Percentiles rank a stretch among this genome's conserved stretches.
phyloP scores from a whole-genome alignment of 2,797 vertebrate genomes.

The Spondyliosoma cantharus region DNA sequence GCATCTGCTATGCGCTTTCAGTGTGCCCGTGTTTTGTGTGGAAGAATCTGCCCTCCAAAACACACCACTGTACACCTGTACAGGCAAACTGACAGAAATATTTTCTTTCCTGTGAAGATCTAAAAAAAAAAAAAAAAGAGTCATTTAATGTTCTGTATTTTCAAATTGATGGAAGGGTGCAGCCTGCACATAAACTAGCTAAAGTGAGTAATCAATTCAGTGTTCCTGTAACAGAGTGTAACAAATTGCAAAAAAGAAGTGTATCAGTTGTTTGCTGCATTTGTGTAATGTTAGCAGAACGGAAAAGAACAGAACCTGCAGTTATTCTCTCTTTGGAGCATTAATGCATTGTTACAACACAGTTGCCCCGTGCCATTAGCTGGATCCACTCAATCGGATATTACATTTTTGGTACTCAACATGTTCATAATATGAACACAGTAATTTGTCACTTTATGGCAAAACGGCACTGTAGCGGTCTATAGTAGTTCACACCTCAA shows the following conservation, averaged over 20 bases:
- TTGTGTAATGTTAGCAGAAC: neutral
- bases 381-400: too few relatives aligned
- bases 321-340: neutral
- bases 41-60: conserved; percentile 5
- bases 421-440: neutral
- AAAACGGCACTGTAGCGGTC: neutral
- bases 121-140: neutral
- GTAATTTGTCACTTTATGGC: neutral
- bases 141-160: neutral
- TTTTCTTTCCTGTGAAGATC: neutral
- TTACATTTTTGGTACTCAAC: neutral
- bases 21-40: neutral
- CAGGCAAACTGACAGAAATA: neutral
- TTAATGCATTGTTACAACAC: neutral
- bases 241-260: neutral
- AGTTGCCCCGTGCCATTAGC: neutral
- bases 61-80: neutral
- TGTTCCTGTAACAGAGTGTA: too few relatives aligned
- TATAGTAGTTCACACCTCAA: neutral
- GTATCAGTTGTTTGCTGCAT: neutral
- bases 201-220: too few relatives aligned
- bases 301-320: neutral
- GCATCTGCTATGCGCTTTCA: conserved; percentile 17
- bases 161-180: neutral
- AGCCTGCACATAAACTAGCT: too few relatives aligned